Evolutionary conservation across 2,888 invertebrate species (phyloP), one percentile per base, ranked within the genome.

Genomic region (Ferdinandea cuprea): DNA sequence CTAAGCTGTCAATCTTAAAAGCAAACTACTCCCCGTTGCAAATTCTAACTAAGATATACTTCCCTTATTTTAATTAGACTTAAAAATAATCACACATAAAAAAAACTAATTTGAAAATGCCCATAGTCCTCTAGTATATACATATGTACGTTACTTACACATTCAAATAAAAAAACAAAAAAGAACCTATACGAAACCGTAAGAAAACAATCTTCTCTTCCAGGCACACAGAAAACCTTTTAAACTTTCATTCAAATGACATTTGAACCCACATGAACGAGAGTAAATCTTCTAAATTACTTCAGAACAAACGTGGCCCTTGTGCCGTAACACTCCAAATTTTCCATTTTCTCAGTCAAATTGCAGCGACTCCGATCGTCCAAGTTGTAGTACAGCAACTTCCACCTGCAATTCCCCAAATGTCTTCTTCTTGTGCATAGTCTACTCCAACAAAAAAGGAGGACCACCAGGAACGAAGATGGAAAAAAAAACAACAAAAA

Each of bases 301-400:
- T 78, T 73, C 25, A 68, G 28, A 78, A 73, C 72, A 73, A 83
- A 83, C 78, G 83, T 68, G 72, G 73, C 83, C 72, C 72, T 50
- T 58, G 83, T 46, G 78, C 30, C 68, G 48, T 68, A 66, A 42
- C 48, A 37, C 58, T 68, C 56, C 25, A 68, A 78, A 83, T 78
- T 68, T 83, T 25, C 66, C 54, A 83, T 78, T 58, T 73, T 63
- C 72, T 46, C n/a, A 68, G 61, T 56, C 63, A 66, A 78, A 73
- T 72, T 78, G 83, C 66, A 73, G 58, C 59, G 30, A 19, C 65
- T 73, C 42, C 40, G 37, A 46, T 35, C 71, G 46, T 44, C 28
- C 65, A 52, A 30, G 7, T 65, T 44, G 61, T 21, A 42, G n/a
- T n/a, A n/a, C 52, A 44, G 19, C 17, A 50, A 54, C 65, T 30